phyloP scores from a whole-genome alignment of 2,888 invertebrate species.

The Nasonovia ribisnigri region DNA sequence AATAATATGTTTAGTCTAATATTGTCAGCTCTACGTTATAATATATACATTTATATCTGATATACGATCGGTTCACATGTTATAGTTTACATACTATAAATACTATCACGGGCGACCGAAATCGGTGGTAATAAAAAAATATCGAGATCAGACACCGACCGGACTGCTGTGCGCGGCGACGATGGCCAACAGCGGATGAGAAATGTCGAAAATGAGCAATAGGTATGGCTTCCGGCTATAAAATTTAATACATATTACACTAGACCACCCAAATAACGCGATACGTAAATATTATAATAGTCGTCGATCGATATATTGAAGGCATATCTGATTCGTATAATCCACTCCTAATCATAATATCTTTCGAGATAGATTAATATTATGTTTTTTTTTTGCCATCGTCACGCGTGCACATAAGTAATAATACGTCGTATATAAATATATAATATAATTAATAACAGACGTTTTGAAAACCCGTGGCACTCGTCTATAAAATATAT shows the following conservation, averaged over 20 bases:
- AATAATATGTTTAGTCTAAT: not conserved
- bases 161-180: not conserved
- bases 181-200: not conserved
- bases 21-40: not conserved
- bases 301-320: constrained; percentile 4
- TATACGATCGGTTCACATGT: not conserved
- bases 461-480: not conserved
- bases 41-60: not conserved
- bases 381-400: not conserved
- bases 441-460: not conserved
- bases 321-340: constrained; percentile 11
- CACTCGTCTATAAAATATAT: not conserved
- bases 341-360: not conserved
- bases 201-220: constrained; percentile 22
- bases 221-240: constrained; percentile 15
- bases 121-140: constrained; percentile 25
- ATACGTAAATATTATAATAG: not conserved
- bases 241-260: not conserved
- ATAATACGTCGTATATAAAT: not conserved
- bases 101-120: not conserved
- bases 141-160: constrained; percentile 8
- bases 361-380: not conserved
- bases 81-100: not conserved
- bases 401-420: not conserved
- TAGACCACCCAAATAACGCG: constrained; percentile 37